phyloP scores from a whole-genome alignment of 2,113 vertebrate genomes.

The Fukomys damarensis region DNA sequence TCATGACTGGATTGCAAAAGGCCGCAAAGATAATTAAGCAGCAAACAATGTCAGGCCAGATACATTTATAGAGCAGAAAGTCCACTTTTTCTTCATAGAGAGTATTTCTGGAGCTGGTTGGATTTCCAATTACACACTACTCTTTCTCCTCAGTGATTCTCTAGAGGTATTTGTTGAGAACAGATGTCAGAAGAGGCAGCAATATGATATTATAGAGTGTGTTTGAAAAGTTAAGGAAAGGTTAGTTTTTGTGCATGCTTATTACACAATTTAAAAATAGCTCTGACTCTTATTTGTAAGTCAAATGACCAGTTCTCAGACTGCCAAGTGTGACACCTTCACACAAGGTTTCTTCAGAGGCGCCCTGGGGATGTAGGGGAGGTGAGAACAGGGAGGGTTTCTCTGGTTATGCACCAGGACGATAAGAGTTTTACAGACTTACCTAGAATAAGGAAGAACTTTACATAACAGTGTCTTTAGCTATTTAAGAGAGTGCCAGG shows the following conservation, averaged over 20 bases:
- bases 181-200: conserved; percentile 66
- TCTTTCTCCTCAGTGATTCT: background rate
- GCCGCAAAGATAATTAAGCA: background rate
- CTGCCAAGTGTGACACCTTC: conserved; percentile 67
- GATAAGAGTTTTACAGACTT: background rate
- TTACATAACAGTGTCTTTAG: background rate
- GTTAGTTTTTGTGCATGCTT: conserved; percentile 74
- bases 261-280: conserved; percentile 79
- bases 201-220: conserved; percentile 62
- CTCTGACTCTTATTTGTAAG: conserved; percentile 77
- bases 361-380: background rate
- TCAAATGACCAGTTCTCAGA: conserved; percentile 46
- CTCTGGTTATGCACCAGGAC: background rate
- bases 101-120: conserved; percentile 59
- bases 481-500: background rate
- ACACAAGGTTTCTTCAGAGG: conserved; percentile 72
- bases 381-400: background rate
- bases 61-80: background rate
- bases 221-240: conserved; percentile 76
- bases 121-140: conserved; percentile 56
- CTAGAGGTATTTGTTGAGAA: conserved; percentile 34
- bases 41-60: background rate
- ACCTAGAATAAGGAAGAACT: background rate
- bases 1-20: background rate
- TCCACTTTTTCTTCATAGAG: background rate